Evolutionary conservation across 2,113 vertebrate species (phyloP).

Genomic region (Microtus pennsylvanicus): DNA sequence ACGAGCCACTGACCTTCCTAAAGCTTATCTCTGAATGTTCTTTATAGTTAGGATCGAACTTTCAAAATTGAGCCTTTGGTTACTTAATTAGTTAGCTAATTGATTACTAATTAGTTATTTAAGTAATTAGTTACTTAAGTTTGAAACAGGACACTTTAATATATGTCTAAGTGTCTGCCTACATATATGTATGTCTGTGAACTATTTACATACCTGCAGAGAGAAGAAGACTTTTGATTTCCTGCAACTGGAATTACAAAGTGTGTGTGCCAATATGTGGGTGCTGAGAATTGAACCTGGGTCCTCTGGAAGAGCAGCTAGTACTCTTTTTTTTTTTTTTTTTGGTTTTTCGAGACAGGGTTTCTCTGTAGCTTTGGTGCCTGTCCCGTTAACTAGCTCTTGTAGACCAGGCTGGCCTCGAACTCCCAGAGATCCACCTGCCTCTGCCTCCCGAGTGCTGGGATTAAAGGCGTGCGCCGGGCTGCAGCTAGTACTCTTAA

Average conservation of each 20-base stretch:
- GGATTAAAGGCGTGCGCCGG: no score
- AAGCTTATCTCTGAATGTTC: neutral
- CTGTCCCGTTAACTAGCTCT: no score
- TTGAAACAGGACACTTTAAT: neutral
- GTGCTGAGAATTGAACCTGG: neutral
- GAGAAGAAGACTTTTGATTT: neutral
- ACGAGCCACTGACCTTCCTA: no score
- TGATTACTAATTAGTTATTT: neutral
- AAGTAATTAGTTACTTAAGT: neutral
- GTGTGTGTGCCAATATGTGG: neutral
- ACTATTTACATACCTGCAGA: neutral
- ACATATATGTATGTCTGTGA: neutral
- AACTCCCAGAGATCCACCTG: no score
- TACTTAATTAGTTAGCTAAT: neutral
- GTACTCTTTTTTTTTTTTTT: no score
- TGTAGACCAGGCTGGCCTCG: no score
- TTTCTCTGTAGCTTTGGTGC: no score
- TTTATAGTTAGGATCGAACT: neutral
- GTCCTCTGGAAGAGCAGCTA: neutral
- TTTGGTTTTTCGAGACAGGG: no score
- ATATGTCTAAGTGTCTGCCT: no score
- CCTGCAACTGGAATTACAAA: neutral
- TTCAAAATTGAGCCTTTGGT: neutral
- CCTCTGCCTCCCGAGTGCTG: no score
- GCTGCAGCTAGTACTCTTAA: no score